Conservation (phyloP, 2,113 vertebrate genomes). For the Leiothrix lutea region DNA sequence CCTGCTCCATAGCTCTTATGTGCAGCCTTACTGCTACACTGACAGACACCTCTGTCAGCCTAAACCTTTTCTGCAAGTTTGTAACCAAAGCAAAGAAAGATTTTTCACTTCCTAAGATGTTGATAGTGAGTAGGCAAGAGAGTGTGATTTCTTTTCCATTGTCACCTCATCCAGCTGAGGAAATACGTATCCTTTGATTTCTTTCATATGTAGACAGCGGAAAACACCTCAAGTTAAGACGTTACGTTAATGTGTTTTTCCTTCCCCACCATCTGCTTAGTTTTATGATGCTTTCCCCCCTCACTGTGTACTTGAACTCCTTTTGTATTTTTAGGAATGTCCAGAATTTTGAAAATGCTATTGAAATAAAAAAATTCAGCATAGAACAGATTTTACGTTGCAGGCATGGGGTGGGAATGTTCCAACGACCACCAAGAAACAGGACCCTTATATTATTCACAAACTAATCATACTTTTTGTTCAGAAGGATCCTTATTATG, state of each 20-base stretch:
- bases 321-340: background rate
- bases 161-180: background rate
- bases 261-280: background rate
- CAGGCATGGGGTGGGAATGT: background rate
- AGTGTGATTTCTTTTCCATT: background rate
- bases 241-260: background rate
- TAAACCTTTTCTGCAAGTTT: background rate
- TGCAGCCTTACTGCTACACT: background rate
- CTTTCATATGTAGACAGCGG: background rate
- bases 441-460: background rate
- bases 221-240: background rate
- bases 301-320: background rate
- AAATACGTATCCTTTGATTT: background rate
- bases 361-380: background rate
- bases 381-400: background rate
- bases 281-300: background rate
- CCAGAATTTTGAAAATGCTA: background rate
- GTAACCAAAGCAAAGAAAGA: background rate
- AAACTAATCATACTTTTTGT: background rate
- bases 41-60: background rate
- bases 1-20: background rate
- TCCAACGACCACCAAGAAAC: background rate
- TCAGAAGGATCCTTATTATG: background rate
- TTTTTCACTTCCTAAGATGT: background rate
- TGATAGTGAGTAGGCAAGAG: background rate